A percentile compares a stretch with the other conserved stretches of the same genome.
Evolutionary conservation across 2,888 invertebrate genomes (phyloP).

Genomic region (Drosophila basisetae): DNA sequence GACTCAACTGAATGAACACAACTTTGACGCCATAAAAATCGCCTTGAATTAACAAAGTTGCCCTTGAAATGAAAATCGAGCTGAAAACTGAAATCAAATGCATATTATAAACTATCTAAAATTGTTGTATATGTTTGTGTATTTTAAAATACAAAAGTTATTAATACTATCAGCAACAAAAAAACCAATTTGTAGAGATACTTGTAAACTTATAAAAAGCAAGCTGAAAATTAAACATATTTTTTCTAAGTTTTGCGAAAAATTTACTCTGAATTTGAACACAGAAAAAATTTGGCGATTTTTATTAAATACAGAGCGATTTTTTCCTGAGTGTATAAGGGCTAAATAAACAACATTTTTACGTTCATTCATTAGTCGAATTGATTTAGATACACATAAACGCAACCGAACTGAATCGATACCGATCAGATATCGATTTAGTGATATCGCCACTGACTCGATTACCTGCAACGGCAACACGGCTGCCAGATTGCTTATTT

Average conservation of each 20-base stretch:
- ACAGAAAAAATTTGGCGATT: too few species aligned
- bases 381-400: not conserved
- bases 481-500: not conserved
- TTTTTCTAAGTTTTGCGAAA: not conserved
- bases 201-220: not conserved
- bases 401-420: too few species aligned
- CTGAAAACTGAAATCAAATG: not conserved
- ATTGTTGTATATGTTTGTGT: not conserved
- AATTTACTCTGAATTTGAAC: not conserved
- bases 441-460: too few species aligned
- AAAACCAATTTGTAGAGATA: not conserved
- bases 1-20: too few species aligned
- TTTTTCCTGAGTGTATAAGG: not conserved
- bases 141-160: not conserved
- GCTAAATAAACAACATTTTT: not conserved
- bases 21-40: too few species aligned
- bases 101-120: not conserved
- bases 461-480: too few species aligned
- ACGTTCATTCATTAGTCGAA: not conserved
- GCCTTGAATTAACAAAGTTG: not conserved
- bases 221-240: not conserved
- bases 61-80: not conserved
- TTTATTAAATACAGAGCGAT: not conserved
- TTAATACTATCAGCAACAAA: not conserved
- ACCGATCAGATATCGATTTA: too few species aligned